Base-by-base conservation (phyloP, 2,888 invertebrate genomes). In the Aproaerema taeniolella region DNA sequence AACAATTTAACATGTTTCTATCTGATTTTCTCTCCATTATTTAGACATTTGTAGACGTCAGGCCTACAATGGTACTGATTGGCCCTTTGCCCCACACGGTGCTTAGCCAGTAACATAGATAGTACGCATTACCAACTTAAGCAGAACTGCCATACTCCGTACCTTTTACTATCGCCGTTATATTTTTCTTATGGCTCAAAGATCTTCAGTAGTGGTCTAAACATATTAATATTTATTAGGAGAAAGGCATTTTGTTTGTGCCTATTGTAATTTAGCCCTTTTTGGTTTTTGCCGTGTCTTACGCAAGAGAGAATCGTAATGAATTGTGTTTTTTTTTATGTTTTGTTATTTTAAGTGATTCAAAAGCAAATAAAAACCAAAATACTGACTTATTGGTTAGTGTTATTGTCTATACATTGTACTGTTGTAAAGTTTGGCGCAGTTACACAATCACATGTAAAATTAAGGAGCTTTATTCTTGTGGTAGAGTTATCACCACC, bases 21-120 rank as follows among this genome's bases (percentile, higher is more conserved):
- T 46, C 40, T 47, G 46, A 54, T 66, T 65, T 63, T 52, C 51
- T 61, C 46, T 55, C 55, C 59, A 64, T 71, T 67, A 72, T 75
- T 65, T 72, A 65, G 58, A 61, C 69, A 80, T 78, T 77, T 64
- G 73, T 79, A 58, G 51, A 53, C 54, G 72, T 77, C 71, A 61
- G 46, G 38, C 50, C 45, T 56, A 79, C 78, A 78, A 78, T 71
- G 47, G 64, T 34, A 51, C 65, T 75, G 75, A 79, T 79, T 77
- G 71, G 70, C 63, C 67, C 63, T 58, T 53, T 53, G 58, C 43
- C 58, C 54, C 53, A 54, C 52, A 51, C 42, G 48, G 45, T 49
- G 43, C 36, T 34, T 31, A 31, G 38, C 41, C 33, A 42, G 53
- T 52, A 55, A 58, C 52, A 55, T 47, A 50, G 20, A 20, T n/a